Conservation (phyloP, 2,797 vertebrate genomes). For the Sphenopsis melanotis region DNA sequence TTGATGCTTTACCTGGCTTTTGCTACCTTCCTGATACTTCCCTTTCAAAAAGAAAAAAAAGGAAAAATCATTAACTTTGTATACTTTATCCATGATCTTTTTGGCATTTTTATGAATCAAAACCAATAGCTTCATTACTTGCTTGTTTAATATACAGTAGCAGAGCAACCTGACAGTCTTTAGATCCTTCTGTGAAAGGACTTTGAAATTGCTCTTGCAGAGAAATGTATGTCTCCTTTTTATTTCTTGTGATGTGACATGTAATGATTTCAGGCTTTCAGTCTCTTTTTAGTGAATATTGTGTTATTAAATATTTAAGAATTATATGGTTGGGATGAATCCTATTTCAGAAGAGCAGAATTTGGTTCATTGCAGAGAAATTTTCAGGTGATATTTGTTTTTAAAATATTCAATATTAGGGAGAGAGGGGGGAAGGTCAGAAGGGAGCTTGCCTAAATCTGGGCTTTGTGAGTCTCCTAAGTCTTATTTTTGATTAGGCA, state of each 20-base stretch:
- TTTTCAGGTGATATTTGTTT: not conserved
- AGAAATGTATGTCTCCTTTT: not conserved
- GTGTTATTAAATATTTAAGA: slow-evolving; percentile 47
- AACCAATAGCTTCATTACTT: not conserved
- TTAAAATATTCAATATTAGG: not conserved
- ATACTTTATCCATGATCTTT: not conserved
- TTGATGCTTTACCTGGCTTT: not conserved
- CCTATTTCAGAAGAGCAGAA: not conserved
- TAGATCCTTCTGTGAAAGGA: not conserved
- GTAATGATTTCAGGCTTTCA: slow-evolving; percentile 25
- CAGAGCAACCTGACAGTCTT: slow-evolving; percentile 4
- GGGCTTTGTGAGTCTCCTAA: not conserved
- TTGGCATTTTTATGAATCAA: not conserved
- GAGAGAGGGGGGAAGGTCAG: not conserved
- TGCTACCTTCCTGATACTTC: not conserved
- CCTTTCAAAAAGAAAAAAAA: not conserved
- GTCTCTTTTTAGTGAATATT: not conserved
- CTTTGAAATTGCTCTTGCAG: slow-evolving; percentile 27
- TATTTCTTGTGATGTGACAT: not conserved
- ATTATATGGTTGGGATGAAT: not conserved
- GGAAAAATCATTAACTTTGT: not conserved
- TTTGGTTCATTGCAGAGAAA: not conserved
- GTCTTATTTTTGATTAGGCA: not conserved
- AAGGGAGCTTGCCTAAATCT: not conserved
- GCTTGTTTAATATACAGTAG: slow-evolving; percentile 18